A percentile compares a stretch with the other conserved stretches of the same genome.
These are phyloP conservation scores for Crotophaga sulcirostris DNA, from an alignment of 2,113 vertebrate genomes.

Conservation along the genomic window DNA sequence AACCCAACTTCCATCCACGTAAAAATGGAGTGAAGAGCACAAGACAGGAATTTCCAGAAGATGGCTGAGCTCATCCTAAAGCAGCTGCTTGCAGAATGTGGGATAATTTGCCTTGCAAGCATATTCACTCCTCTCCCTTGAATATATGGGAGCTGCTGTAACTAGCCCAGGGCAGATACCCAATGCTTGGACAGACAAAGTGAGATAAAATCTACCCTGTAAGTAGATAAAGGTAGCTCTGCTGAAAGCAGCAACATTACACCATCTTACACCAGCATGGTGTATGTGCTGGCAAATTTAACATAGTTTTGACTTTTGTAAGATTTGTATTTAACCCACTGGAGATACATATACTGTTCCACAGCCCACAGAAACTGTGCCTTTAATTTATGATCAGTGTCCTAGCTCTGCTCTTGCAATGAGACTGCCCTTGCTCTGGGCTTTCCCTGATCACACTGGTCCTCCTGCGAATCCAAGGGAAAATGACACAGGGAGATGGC, in stretches of 20 bases:
- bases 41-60: neutral
- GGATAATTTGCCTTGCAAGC: neutral
- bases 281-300: neutral
- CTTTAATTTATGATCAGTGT: neutral
- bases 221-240: neutral
- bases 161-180: neutral
- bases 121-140: rapidly evolving
- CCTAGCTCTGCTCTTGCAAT: neutral
- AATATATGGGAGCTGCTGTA: neutral
- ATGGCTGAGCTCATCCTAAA: neutral
- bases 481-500: neutral
- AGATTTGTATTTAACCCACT: neutral
- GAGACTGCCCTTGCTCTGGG: neutral
- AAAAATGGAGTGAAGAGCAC: neutral
- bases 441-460: neutral
- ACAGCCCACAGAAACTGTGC: neutral
- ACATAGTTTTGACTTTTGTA: neutral
- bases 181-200: neutral
- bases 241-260: neutral
- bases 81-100: neutral
- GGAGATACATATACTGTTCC: neutral
- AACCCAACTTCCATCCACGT: neutral
- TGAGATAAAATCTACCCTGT: neutral
- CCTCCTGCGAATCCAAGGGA: neutral
- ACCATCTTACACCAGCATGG: neutral